Base-by-base conservation (phyloP, 2,113 vertebrate genomes). In the Heterocephalus glaber region DNA sequence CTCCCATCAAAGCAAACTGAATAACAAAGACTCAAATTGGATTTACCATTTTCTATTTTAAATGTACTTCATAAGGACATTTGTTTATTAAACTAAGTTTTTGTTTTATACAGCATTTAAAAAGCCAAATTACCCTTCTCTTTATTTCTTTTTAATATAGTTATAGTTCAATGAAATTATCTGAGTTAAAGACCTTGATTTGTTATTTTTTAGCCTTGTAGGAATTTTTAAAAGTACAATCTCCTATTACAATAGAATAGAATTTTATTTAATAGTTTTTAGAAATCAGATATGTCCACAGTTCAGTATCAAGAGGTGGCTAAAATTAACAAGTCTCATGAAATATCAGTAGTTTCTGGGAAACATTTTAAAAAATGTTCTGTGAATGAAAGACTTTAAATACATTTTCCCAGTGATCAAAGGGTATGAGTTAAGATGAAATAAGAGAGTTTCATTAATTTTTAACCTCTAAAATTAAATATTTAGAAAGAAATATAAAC, bases 121-220 rank as follows among this genome's bases (percentile, higher is more conserved):
- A n/a, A 96, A 85, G 30, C 3, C 38, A 56, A 81, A 81, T 76
- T 47, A 88, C 3, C 20, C 20, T 80, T 95, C 76, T 72, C 60
- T 86, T 91, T 89, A 61, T 85, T 91, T 89, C 74, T 86, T 92
- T 95, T 96, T 81, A 95, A 86, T 90, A 38, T 30, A 52, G 93
- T 83, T 79, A 91, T 2, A 72, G 33, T 80, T 91, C 86, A 90
- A 20, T 89, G 61, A 93, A 96, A 65, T 92, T 90, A 95, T 66
- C n/a, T 92, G 38, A 14, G n/a, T 79, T 86, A 49, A 80, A 76
- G 22, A 89, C 9, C 63, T 88, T 92, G 72, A 89, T 89, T 90
- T 95, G 52, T 96, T 92, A 80, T 74, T 82, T 83, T 94, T 91
- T 91, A 89, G 30, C 52, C 74, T 83, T 58, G 66, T 87, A 30